Base-by-base conservation (phyloP, 2,888 invertebrate genomes). In the Myopa testacea region DNA sequence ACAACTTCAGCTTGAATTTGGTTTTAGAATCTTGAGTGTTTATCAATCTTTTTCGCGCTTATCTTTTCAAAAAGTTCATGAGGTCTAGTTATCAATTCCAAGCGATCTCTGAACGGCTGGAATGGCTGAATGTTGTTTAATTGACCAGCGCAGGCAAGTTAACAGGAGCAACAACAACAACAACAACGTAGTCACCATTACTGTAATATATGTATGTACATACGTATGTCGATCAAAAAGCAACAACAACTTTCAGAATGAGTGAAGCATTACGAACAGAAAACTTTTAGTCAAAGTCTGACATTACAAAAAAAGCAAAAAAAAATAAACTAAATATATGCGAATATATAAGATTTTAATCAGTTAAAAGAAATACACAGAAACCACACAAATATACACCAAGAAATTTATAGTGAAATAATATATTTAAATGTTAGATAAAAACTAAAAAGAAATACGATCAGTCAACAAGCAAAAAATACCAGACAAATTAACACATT, bases 11-110 rank as follows among this genome's bases (percentile, higher is more conserved):
- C 85, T 75, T 45, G 52, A 68, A 73, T 63, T 75, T 75, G 38
- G 40, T 75, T 80, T 81, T 77, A 78, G 79, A 80, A 82, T 83
- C 85, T 85, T 76, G 60, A 78, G 79, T 81, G 75, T 80, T 85
- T 86, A 85, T 87, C 86, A 87, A 85, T 86, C 85, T 85, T 83
- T 82, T 82, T 82, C 80, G 80, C 81, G 82, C 87, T 87, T 87
- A 87, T 87, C 87, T 85, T 81, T 26, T 78, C 80, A 70, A 84
- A 86, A 84, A 87, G 87, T 86, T 87, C 87, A 87, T 82, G 83
- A 84, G 87, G 86, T 87, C 84, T 82, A 83, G 83, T 84, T 87
- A 87, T 87, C 87, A 84, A 84, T 86, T 82, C 82, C 82, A 81
- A 82, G 84, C 86, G 87, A 87, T 87, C 86, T 81, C 74, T 78